These are phyloP conservation scores for Nymphalis io DNA, from an alignment of 1,140 invertebrate species.

Conservation along the genomic window DNA sequence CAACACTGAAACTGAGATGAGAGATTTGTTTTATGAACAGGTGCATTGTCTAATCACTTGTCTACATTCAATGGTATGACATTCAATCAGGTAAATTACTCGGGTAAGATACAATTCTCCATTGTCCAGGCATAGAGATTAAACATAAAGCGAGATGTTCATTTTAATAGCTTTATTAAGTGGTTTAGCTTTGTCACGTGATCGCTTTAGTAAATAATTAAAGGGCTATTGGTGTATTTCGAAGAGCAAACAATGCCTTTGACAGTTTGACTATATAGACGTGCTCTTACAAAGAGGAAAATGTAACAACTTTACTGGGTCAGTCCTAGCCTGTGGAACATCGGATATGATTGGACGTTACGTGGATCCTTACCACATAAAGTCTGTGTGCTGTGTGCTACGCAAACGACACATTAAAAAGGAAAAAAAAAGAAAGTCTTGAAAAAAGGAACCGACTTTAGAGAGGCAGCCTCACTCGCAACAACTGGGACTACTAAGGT, in stretches of 20 bases:
- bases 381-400: too few species aligned
- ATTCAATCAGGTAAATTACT: neutral
- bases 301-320: neutral
- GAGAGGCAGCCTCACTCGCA: too few species aligned
- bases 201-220: slow-evolving; percentile 2
- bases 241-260: neutral
- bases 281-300: neutral
- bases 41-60: neutral
- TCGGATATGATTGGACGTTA: too few species aligned
- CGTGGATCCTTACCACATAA: too few species aligned
- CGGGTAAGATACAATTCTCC: neutral
- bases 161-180: slow-evolving; percentile 1
- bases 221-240: neutral
- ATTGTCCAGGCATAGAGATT: neutral
- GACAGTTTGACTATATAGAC: neutral
- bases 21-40: too few species aligned
- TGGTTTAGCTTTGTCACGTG: slow-evolving; percentile 4
- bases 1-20: too few species aligned
- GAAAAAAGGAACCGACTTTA: too few species aligned
- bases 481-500: too few species aligned
- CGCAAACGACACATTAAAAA: too few species aligned
- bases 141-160: neutral
- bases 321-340: too few species aligned
- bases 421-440: too few species aligned
- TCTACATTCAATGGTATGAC: neutral